Conservation (phyloP, 2,113 vertebrate species). For the Oxyura jamaicensis region DNA sequence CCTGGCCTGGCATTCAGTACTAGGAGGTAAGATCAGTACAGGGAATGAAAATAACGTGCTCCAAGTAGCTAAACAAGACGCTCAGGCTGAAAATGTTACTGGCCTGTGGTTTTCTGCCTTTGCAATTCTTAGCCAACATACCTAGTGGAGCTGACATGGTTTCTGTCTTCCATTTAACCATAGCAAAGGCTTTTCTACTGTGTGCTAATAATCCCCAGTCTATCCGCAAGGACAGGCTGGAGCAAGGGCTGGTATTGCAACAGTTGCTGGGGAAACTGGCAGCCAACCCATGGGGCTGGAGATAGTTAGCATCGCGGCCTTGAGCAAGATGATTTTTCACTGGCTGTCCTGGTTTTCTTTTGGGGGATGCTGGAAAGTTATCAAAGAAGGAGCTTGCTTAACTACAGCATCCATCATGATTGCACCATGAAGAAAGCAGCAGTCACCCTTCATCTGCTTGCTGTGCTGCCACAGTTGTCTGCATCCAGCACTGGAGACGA, state of each 20-base stretch:
- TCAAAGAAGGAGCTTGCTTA: conserved; percentile 6
- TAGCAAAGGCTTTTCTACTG: not conserved
- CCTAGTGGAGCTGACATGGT: not conserved
- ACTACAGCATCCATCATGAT: not conserved
- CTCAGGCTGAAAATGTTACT: not conserved
- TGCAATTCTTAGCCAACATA: not conserved
- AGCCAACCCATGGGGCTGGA: rapidly evolving
- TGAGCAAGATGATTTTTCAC: not conserved
- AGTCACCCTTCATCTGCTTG: not conserved
- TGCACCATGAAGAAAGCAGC: not conserved
- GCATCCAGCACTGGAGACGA: rapidly evolving
- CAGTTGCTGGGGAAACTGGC: not conserved
- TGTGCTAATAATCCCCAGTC: not conserved
- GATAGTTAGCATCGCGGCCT: not conserved
- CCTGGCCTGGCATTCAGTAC: not conserved
- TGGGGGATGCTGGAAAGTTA: not conserved
- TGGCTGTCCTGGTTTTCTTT: not conserved
- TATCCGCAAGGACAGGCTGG: not conserved
- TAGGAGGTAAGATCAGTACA: not conserved
- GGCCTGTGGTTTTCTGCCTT: not conserved
- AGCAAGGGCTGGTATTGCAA: not conserved
- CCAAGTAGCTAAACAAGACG: not conserved
- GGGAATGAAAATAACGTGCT: not conserved
- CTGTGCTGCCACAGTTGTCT: not conserved
- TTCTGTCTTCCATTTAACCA: not conserved